Conservation (phyloP, 2,797 vertebrate genomes). For the Rhynchonycteris naso region DNA sequence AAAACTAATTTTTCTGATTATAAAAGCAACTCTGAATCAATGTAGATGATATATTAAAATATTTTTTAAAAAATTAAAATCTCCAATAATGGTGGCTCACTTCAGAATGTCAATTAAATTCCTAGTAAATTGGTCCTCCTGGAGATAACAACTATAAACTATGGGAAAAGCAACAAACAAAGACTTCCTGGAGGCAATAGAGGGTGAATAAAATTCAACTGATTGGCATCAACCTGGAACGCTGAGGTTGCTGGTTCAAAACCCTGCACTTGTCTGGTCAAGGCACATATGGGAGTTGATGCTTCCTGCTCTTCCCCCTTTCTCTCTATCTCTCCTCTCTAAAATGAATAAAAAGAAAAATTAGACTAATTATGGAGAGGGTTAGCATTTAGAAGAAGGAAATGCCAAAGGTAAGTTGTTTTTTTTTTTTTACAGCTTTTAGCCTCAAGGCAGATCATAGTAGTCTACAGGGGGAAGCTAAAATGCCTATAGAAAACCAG, state of each 20-base stretch:
- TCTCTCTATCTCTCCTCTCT: too few relatives aligned
- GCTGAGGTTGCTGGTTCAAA: too few relatives aligned
- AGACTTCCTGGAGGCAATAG: neutral
- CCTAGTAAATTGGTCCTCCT: neutral
- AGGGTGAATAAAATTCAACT: neutral
- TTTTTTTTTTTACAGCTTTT: neutral
- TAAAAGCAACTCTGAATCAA: slow-evolving; percentile 5
- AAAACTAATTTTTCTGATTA: neutral
- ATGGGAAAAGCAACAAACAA: neutral
- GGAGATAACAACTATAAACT: neutral
- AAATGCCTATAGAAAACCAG: neutral
- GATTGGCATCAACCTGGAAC: too few relatives aligned
- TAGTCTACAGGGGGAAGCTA: neutral
- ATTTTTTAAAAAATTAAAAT: neutral
- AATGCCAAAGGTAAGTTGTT: neutral
- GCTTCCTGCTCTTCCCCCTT: too few relatives aligned
- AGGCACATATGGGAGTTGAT: too few relatives aligned
- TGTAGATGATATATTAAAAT: neutral
- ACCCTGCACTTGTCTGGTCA: too few relatives aligned
- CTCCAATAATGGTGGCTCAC: neutral
- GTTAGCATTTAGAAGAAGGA: neutral
- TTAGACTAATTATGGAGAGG: neutral
- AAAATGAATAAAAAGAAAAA: too few relatives aligned
- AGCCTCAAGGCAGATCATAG: neutral
- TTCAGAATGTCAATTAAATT: neutral